Evolutionary conservation across 2,888 invertebrate genomes (phyloP), one percentile per base, ranked within the genome.

Genomic region (Phasia obesa): DNA sequence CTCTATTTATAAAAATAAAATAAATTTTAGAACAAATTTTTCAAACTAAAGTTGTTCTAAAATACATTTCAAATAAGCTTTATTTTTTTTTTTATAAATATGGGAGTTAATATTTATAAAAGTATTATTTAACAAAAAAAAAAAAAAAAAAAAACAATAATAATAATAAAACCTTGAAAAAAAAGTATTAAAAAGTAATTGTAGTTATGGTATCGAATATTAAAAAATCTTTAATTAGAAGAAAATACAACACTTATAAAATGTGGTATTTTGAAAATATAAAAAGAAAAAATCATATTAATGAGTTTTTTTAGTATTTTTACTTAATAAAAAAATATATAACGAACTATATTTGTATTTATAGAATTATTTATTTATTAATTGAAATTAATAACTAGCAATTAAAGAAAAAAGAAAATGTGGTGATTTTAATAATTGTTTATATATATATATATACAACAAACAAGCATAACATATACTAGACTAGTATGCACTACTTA

Each of bases 341-440:
- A 31, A 49, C 35, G 23, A 71, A 25, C 31, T 35, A 19, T 49
- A 35, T 59, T 42, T 42, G 9, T 42, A 42, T 42, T 42, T 15
- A 47, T 19, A 6, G 53, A 21, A 19, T 42, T 47, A 44, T 55
- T 38, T 35, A 55, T 55, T 6, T 38, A 15, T 27, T 21, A 69
- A 55, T 35, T 23, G 6, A 35, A 42, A 25, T 23, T 13, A 19
- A 17, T 5, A n/a, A 62, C 47, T 49, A 60, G 49, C 6, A 49
- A 49, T 49, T 38, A 17, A 71, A 19, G 35, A 4, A 44, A 35
- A 62, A 59, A 31, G 21, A 42, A 51, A 70, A 62, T 62, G 51
- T 65, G 77, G 77, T 82, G 81, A 82, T 82, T 82, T 82, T 77
- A 82, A 73, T 62, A 73, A 77, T 64, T 77, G 73, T 77, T 77